Evolutionary conservation across 2,797 vertebrate species (phyloP).

Genomic region (Limnodromus scolopaceus): DNA sequence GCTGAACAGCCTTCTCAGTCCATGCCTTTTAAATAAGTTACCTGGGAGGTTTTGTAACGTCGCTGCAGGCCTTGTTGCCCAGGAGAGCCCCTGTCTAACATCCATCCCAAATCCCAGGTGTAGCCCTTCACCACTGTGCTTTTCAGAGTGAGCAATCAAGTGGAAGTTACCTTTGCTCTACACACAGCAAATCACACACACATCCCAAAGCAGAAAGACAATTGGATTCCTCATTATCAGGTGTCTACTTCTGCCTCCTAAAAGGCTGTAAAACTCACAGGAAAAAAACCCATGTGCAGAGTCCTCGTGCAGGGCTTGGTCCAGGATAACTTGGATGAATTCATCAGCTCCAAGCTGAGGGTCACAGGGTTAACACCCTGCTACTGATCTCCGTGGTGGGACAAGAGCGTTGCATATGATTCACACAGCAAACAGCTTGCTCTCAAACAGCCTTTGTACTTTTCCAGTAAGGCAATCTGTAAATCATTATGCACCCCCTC

Average conservation of each 20-base stretch:
- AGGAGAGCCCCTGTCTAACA: background rate
- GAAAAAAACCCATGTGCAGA: background rate
- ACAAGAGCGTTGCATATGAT: background rate
- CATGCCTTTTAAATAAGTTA: background rate
- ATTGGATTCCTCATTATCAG: background rate
- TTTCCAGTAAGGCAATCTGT: background rate
- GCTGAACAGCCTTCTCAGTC: background rate
- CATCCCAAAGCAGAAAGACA: background rate
- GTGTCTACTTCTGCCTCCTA: background rate
- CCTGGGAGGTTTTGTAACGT: background rate
- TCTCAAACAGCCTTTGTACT: slow-evolving; percentile 58
- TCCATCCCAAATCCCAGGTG: background rate
- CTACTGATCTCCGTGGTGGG: background rate
- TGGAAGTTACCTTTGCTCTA: background rate
- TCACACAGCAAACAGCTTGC: slow-evolving; percentile 9
- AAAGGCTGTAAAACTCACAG: background rate
- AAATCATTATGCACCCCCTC: slow-evolving; percentile 52
- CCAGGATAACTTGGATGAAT: background rate
- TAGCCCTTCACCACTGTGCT: background rate
- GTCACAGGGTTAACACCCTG: background rate
- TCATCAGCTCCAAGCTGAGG: background rate
- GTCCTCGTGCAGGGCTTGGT: background rate
- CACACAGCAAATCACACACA: accelerated
- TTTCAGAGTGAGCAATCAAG: accelerated
- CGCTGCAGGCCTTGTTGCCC: background rate